Conservation (phyloP, 53 echinoderm and acorn worm species). For the Arbacia lixula region DNA sequence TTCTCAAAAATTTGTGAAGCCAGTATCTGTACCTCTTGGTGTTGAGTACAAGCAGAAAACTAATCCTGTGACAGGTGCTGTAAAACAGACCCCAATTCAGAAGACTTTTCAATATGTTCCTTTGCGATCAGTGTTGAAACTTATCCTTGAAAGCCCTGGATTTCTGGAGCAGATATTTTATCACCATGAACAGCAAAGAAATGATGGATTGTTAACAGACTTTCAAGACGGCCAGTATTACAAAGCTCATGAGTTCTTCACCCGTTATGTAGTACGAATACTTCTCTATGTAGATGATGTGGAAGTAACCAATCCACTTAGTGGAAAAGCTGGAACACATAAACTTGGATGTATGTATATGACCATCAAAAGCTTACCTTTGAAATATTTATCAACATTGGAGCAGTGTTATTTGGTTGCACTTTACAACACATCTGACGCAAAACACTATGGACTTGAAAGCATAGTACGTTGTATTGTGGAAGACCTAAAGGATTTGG, state of each 20-base stretch:
- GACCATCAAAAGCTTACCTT: constrained; percentile 50
- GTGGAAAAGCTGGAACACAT: constrained; percentile 64
- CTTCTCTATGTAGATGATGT: constrained; percentile 62
- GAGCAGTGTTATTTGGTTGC: constrained; percentile 55
- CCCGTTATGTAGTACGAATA: constrained; percentile 23
- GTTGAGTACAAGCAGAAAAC: constrained; percentile 50
- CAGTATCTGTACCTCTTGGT: constrained; percentile 48
- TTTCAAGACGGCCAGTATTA: constrained; percentile 60
- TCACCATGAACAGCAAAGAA: constrained; percentile 19
- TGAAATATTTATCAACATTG: constrained; percentile 58
- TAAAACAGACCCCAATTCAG: constrained; percentile 42
- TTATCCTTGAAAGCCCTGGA: constrained; percentile 47
- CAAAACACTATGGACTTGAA: constrained; percentile 66
- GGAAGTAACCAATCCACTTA: constrained; percentile 64
- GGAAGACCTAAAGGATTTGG: constrained; percentile 64
- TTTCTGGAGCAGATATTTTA: constrained; percentile 35
- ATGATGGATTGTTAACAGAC: constrained; percentile 54
- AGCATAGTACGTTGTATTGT: constrained; percentile 51
- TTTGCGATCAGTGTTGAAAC: constrained; percentile 43
- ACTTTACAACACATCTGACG: constrained; percentile 53
- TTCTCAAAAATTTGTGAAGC: constrained; percentile 46
- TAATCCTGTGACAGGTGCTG: constrained; percentile 55
- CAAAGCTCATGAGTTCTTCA: constrained; percentile 39
- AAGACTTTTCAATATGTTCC: constrained; percentile 65
- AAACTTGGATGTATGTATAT: constrained; percentile 60